Conservation (phyloP, 2,888 invertebrate genomes). For the Leuctra nigra region DNA sequence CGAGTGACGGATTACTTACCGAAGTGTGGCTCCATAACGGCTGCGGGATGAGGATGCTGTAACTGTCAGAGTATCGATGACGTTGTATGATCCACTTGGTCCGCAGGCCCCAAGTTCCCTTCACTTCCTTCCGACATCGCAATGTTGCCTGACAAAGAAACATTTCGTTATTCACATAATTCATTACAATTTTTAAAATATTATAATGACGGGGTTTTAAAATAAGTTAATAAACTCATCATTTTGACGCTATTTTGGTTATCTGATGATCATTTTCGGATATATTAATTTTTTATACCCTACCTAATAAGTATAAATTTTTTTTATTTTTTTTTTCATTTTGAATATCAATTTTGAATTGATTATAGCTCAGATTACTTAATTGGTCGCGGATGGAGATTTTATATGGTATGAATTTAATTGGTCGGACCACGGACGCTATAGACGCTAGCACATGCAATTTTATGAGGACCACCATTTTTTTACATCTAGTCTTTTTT, state of each 20-base stretch:
- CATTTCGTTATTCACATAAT: neutral
- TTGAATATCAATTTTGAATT: neutral
- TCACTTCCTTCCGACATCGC: slow-evolving; percentile 19
- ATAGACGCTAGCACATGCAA: neutral
- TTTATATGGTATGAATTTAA: neutral
- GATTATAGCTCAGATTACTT: neutral
- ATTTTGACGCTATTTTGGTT: too few species aligned
- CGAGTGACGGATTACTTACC: too few species aligned
- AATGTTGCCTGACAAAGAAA: neutral
- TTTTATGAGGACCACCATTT: neutral
- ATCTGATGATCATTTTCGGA: too few species aligned
- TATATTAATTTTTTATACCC: too few species aligned
- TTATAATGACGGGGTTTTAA: too few species aligned
- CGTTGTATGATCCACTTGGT: neutral
- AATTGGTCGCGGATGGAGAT: neutral
- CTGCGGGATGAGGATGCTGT: slow-evolving; percentile 21
- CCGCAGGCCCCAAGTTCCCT: slow-evolving; percentile 6
- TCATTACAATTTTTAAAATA: too few species aligned
- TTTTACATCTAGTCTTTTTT: too few species aligned
- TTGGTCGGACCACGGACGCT: neutral
- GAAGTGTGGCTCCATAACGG: slow-evolving; percentile 21
- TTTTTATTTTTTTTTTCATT: too few species aligned
- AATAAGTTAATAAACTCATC: too few species aligned
- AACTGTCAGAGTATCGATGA: slow-evolving; percentile 22
- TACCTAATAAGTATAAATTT: too few species aligned